These are phyloP conservation scores for Spea hammondii DNA, from an alignment of 2,797 vertebrate genomes.

Conservation along the genomic window DNA sequence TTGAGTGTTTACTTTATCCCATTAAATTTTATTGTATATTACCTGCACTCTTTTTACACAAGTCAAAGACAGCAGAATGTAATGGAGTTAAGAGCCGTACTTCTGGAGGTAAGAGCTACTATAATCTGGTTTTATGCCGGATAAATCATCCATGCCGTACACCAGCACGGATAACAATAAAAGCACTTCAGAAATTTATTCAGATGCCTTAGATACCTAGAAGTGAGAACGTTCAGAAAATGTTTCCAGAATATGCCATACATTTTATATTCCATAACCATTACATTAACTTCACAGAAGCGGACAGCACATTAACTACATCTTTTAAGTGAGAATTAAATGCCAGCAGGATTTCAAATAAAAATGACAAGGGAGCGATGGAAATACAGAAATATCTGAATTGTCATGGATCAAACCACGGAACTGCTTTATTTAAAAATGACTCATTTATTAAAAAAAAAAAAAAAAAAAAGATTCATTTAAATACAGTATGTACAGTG, in stretches of 20 bases:
- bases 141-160: slow-evolving; percentile 46
- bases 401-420: no score
- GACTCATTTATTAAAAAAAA: no score
- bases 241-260: slow-evolving; percentile 8
- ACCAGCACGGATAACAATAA: slow-evolving; percentile 41
- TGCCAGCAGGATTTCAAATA: background rate
- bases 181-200: slow-evolving; percentile 40
- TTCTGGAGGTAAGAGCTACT: slow-evolving; percentile 41
- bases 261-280: slow-evolving; percentile 16
- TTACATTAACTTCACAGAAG: slow-evolving; percentile 19
- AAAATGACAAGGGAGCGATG: background rate
- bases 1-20: slow-evolving; percentile 46
- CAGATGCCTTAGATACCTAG: background rate
- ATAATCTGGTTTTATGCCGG: slow-evolving; percentile 49
- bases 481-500: no score
- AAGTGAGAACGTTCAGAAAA: slow-evolving; percentile 33
- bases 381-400: background rate
- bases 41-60: slow-evolving; percentile 19
- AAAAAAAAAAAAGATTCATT: no score
- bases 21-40: slow-evolving; percentile 49
- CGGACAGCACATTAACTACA: slow-evolving; percentile 1
- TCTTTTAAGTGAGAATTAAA: slow-evolving; percentile 10
- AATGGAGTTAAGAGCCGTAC: slow-evolving; percentile 49
- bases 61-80: slow-evolving; percentile 34
- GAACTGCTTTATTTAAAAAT: no score